These are phyloP conservation scores for Trichogramma evanescens DNA, from an alignment of 2,888 invertebrate species.

Conservation along the genomic window DNA sequence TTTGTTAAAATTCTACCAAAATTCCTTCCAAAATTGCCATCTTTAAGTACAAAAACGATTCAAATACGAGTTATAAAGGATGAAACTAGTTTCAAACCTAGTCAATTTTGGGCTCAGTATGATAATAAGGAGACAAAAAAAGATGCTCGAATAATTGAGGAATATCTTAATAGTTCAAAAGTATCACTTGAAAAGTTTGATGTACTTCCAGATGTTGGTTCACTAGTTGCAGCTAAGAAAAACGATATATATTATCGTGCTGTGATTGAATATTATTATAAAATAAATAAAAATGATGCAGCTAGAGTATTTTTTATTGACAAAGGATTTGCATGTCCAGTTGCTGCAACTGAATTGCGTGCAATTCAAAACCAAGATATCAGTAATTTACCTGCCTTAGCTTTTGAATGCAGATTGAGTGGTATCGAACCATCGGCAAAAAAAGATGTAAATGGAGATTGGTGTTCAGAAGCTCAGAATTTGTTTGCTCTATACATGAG, in stretches of 20 bases:
- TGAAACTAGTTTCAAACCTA: conserved; percentile 52
- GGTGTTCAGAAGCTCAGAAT: conserved; percentile 53
- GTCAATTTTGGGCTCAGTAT: conserved; percentile 64
- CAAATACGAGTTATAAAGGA: conserved; percentile 49
- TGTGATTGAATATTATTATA: conserved; percentile 26
- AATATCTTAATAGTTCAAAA: conserved; percentile 4
- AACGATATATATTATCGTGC: conserved; percentile 35
- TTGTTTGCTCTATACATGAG: neutral
- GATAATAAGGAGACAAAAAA: conserved; percentile 47
- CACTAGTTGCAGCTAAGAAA: conserved; percentile 53
- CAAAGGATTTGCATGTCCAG: conserved; percentile 59
- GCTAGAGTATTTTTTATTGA: conserved; percentile 70
- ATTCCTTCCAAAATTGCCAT: conserved; percentile 51
- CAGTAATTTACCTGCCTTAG: conserved; percentile 52
- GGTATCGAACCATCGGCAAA: conserved; percentile 63
- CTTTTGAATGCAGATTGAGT: conserved; percentile 66
- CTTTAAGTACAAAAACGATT: conserved; percentile 55
- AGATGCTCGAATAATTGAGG: conserved; percentile 41
- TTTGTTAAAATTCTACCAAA: conserved; percentile 3
- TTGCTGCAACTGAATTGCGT: conserved; percentile 49
- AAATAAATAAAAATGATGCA: conserved; percentile 27
- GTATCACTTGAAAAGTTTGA: conserved; percentile 22
- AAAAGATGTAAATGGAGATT: conserved; percentile 54
- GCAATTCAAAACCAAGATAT: conserved; percentile 21
- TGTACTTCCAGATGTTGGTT: conserved; percentile 45